Conservation (phyloP, 2,888 invertebrate species). For the Melipona beecheii region DNA sequence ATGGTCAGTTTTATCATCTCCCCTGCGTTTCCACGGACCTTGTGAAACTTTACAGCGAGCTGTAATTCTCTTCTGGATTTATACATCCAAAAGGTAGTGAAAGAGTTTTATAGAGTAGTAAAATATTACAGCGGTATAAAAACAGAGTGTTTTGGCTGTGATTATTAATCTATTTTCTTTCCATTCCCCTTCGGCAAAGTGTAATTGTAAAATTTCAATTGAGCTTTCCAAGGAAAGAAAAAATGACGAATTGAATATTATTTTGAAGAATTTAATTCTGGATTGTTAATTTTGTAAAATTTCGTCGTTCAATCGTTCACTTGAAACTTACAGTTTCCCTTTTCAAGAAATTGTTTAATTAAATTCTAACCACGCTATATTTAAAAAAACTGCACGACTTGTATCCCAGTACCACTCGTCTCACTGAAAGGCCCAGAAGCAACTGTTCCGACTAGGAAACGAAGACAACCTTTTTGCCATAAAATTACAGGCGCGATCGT, state of each 20-base stretch:
- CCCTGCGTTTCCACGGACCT: not conserved
- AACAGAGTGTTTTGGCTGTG: not conserved
- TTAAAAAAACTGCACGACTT: too few species aligned
- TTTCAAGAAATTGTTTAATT: not conserved
- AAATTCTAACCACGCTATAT: too few species aligned
- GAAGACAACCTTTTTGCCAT: too few species aligned
- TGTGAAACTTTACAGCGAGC: not conserved
- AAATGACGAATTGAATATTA: not conserved
- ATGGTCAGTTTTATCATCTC: not conserved
- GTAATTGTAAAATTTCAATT: not conserved
- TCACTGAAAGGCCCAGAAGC: too few species aligned
- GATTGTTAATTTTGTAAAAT: not conserved
- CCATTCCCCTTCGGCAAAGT: not conserved
- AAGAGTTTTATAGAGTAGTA: not conserved
- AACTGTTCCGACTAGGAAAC: too few species aligned
- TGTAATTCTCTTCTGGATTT: not conserved
- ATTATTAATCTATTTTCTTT: not conserved
- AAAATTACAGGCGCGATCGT: too few species aligned
- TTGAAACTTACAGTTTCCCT: not conserved
- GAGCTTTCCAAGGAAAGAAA: not conserved
- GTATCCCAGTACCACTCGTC: too few species aligned
- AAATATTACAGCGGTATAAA: not conserved
- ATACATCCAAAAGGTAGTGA: not conserved
- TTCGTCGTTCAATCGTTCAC: not conserved
- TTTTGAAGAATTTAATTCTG: too few species aligned